Evolutionary conservation across 2,797 vertebrate species (phyloP).

Genomic region (Okamejei kenojei): DNA sequence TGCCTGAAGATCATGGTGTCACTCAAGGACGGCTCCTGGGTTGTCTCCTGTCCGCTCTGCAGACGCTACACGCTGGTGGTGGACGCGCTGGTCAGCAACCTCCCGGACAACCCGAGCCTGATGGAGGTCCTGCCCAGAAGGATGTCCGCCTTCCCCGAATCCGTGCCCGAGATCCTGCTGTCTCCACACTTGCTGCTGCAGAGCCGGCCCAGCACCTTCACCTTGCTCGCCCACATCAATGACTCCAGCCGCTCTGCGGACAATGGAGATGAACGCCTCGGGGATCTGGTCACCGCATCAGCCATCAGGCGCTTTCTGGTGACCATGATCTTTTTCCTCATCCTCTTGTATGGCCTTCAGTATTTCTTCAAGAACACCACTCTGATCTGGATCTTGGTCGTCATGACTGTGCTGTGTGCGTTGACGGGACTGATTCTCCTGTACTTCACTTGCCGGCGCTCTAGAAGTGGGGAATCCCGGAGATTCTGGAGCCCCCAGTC

Average conservation of each 20-base stretch:
- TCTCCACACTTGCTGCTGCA: neutral
- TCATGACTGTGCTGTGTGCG: neutral
- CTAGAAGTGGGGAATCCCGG: neutral
- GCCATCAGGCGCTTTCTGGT: neutral
- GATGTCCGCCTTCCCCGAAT: neutral
- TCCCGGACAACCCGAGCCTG: neutral
- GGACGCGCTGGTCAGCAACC: neutral
- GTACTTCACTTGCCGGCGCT: neutral
- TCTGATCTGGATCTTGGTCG: neutral
- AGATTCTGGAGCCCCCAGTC: neutral
- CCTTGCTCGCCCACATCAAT: neutral
- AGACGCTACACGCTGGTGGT: neutral
- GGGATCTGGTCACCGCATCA: neutral
- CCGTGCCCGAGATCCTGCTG: constrained; percentile 5
- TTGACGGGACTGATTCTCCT: neutral
- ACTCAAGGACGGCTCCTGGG: neutral
- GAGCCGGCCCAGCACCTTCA: neutral
- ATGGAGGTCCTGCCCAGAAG: neutral
- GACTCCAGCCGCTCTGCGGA: neutral
- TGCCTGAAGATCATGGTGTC: constrained; percentile 32
- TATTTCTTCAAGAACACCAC: constrained; percentile 3
- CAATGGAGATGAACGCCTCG: no score
- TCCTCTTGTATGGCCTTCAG: neutral
- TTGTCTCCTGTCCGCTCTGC: constrained; percentile 12
- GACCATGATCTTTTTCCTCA: neutral